Base-by-base conservation (phyloP, 1,140 invertebrate species). In the Leptonema lineaticorne region DNA sequence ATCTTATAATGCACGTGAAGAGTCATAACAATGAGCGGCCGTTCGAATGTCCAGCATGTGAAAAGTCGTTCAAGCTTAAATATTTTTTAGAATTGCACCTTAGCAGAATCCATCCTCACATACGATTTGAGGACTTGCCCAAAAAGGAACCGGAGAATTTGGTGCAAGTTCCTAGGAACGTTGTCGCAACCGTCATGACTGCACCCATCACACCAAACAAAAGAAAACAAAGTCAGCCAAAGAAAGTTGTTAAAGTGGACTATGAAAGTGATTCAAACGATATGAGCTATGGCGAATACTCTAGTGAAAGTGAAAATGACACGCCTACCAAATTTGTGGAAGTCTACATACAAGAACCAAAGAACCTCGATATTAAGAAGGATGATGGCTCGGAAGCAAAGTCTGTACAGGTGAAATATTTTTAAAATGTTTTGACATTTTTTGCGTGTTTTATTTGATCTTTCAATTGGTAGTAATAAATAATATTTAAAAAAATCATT, bases 1-100 rank as follows among this genome's bases (percentile, higher is more conserved):
- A 72, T 53, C 65, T 72, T 24, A 72, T 72, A 18, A 72, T 72
- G 71, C 71, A 72, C 65, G 71, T 72, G 16, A 72, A 72, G 46
- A 67, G 64, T 30, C 71, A 72, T 56, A 72, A 72, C 60, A 72
- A 69, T 53, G 71, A 72, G 45, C 64, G 71, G 11, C 71, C 71
- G 16, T 72, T 69, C 30, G 68, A 69, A 26, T 72, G 71, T 66
- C 71, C 71, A 8, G 71, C 71, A 8, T 72, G 71, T 60, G 71
- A 72, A 56, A 72, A 72, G 56, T 72, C 71, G n/a, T 72, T 72
- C 65, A 72, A 72, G 46, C 30, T 72, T 3, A 72, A 72, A 46
- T 72, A 72, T 33, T 72, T 72, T 53, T 58, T 72, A 22, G 71
- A 72, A 56, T 58, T 72, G 58, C 71, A 72, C 27, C 28, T 72